Evolutionary conservation across 2,797 vertebrate genomes (phyloP), one percentile per base, ranked within the genome.

Genomic region (Syngnathus rostellatus): DNA sequence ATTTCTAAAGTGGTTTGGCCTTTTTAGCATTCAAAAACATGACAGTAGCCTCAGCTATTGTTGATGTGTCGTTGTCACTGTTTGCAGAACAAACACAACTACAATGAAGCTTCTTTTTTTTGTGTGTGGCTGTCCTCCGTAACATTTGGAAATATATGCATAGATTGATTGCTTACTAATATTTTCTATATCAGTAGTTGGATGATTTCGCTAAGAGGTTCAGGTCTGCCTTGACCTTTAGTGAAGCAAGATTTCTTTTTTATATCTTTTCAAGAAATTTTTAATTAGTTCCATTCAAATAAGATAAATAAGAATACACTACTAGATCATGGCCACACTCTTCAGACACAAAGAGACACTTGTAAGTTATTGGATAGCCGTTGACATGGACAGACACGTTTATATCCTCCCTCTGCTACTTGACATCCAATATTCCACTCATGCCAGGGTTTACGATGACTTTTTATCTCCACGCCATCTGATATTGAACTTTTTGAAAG

Each of bases 401-500:
- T 74, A 68, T 78, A 78, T 76, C 74, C 78, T 64, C 67, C 61
- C 72, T 73, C 76, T 66, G 75, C 76, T 64, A 66, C 78, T 74
- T 78, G 69, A 40, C 68, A 68, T 70, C 72, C 71, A 77, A 66
- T 75, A 64, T 71, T 72, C 66, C 77, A 64, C 78, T 79, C 69
- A 6, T 57, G 31, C 25, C 25, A 16, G 37, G 55, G 55, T 57
- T 57, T 57, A 57, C 55, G 31, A 17, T 6, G 10, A 25, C 10
- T 43, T 62, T 64, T 64, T 80, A 79, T 74, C 41, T 67, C 70
- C 37, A 3, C 51, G 0, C 65, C 68, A 73, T 83, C 82, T 76
- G 81, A 83, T 82, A 75, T 77, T 79, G 66, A 38, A 46, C 21
- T 72, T 65, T 85, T 79, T 83, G 77, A 88, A 86, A 87, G 65